Evolutionary conservation across 2,113 vertebrate species (phyloP), one percentile per base, ranked within the genome.

Genomic region (Corydoras maculifer): DNA sequence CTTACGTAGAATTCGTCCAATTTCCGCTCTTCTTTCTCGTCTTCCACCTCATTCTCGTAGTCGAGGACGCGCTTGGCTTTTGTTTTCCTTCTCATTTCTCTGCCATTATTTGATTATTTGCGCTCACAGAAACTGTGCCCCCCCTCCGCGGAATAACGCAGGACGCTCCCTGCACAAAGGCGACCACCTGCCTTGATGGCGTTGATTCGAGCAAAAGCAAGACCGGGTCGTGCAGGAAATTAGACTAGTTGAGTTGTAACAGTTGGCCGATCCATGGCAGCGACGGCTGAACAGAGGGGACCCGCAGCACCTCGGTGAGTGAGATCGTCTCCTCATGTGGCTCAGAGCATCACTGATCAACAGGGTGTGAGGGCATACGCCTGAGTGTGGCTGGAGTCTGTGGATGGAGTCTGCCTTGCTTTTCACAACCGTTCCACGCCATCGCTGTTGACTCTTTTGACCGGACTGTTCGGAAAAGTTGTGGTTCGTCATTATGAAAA

Each of bases 11-110:
- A 76, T 58, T 70, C 74, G 62, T 82, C 79, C 71, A 67, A 64
- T 68, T 77, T 77, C 50, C 75, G 76, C 9, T 84, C 81, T 60
- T 81, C 81, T 75, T 79, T 77, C 66, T 79, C 77, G 32, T 78
- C 79, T 63, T 80, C 77, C 63, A 81, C 77, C 60, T 83, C 83
- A 76, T 83, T 71, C 68, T 81, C 79, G 71, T 75, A 81, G 71
- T 85, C 83, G 25, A 82, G 79, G 62, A 83, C 64, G 43, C 83
- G 83, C 73, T 82, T 83, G 14, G 83, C 83, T 81, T 81, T 81
- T 75, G 83, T 85, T 82, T 85, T 85, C 77, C 79, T 82, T 80
- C 82, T 85, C 83, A 83, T 85, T 81, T 82, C 79, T 77, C 78
- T 77, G 53, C 79, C 83, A 85, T 83, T 81, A 82, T 84, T 79